phyloP scores from a whole-genome alignment of 2,797 vertebrate species.

The Craterocephalus amniculus region DNA sequence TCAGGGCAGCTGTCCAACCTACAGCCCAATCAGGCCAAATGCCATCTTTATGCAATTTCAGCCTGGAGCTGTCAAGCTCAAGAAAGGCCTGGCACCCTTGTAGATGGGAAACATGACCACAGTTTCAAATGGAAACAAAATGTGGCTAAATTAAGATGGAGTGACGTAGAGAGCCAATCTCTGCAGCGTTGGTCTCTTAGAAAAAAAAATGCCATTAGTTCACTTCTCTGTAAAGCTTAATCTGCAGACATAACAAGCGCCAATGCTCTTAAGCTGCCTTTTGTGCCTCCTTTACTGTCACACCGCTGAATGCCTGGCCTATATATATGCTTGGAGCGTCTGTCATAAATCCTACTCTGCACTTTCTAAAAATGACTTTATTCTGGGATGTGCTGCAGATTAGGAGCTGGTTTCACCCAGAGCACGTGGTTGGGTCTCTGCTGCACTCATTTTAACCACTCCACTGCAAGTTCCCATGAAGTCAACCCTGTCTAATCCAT shows the following conservation, averaged over 20 bases:
- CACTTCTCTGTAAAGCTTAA: slow-evolving; percentile 49
- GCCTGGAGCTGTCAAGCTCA: slow-evolving; percentile 64
- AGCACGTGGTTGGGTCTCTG: slow-evolving; percentile 39
- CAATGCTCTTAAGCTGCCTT: slow-evolving; percentile 39
- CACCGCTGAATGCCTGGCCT: slow-evolving; percentile 45
- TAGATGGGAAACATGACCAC: slow-evolving; percentile 31
- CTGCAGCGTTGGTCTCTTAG: slow-evolving; percentile 14
- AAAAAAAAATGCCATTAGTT: slow-evolving; percentile 51
- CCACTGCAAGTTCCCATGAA: slow-evolving; percentile 59
- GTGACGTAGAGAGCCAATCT: slow-evolving; percentile 16
- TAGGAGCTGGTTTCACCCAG: slow-evolving; percentile 44
- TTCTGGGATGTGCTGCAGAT: slow-evolving; percentile 45
- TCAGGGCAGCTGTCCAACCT: slow-evolving; percentile 69
- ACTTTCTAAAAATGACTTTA: slow-evolving; percentile 50
- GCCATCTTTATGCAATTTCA: slow-evolving; percentile 64
- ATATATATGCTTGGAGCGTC: slow-evolving; percentile 50
- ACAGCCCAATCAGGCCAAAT: slow-evolving; percentile 69
- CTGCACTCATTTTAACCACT: slow-evolving; percentile 60
- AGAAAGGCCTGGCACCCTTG: slow-evolving; percentile 54
- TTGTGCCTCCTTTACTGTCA: slow-evolving; percentile 43
- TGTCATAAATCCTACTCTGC: slow-evolving; percentile 43
- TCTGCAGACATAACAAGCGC: slow-evolving; percentile 33
- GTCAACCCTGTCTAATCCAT: slow-evolving; percentile 65
- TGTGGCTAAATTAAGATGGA: slow-evolving; percentile 48
- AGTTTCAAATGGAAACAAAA: slow-evolving; percentile 51